These are phyloP conservation scores for Idaea dimidiata DNA, from an alignment of 2,888 invertebrate genomes.

Conservation along the genomic window DNA sequence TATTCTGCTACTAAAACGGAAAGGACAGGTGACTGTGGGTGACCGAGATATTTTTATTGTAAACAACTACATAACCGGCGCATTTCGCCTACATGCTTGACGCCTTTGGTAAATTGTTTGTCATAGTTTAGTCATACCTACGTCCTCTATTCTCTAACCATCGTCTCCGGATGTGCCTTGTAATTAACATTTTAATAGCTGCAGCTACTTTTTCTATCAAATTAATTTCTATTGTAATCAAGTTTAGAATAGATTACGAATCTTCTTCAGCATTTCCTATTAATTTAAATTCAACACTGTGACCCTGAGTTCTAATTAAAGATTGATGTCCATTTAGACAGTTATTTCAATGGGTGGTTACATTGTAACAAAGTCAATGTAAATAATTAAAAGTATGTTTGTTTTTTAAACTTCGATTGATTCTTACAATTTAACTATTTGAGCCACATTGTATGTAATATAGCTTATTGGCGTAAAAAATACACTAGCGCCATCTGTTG, in stretches of 20 bases:
- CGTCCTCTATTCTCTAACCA: slow-evolving; percentile 17
- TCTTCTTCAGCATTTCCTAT: too few species aligned
- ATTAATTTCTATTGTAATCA: too few species aligned
- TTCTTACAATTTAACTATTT: too few species aligned
- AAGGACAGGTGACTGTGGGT: slow-evolving; percentile 17
- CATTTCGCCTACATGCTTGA: slow-evolving; percentile 33
- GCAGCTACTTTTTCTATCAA: not conserved
- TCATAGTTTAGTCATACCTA: slow-evolving; percentile 28
- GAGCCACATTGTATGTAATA: too few species aligned
- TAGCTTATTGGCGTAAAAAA: not conserved
- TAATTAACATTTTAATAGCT: slow-evolving; percentile 5
- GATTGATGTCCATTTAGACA: too few species aligned
- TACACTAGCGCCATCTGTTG: slow-evolving; percentile 18
- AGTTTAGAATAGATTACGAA: too few species aligned
- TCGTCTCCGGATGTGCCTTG: not conserved
- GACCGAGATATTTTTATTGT: slow-evolving; percentile 26
- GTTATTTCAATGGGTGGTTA: too few species aligned
- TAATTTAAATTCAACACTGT: too few species aligned
- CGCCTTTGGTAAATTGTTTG: slow-evolving; percentile 33
- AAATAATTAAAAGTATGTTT: too few species aligned
- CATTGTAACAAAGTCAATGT: too few species aligned
- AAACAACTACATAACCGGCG: slow-evolving; percentile 14
- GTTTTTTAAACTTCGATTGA: too few species aligned
- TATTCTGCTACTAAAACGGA: slow-evolving; percentile 8
- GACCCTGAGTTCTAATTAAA: too few species aligned